Base-by-base conservation (phyloP, 2,888 invertebrate genomes). In the Eledone cirrhosa region DNA sequence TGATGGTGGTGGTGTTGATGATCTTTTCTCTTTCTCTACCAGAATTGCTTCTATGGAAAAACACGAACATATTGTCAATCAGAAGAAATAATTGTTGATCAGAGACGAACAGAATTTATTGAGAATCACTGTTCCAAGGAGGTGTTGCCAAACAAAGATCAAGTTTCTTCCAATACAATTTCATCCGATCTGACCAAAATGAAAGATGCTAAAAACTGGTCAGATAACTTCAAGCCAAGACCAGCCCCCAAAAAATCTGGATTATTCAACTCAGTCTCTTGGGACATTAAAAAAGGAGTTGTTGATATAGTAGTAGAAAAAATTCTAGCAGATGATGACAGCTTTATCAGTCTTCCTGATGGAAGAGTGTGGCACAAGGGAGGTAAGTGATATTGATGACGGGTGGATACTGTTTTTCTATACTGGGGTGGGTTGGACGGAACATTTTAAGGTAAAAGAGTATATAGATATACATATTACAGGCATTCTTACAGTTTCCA, bases 191-290 rank as follows among this genome's bases (percentile, higher is more conserved):
- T 76, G 27, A 63, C 48, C 22, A 31, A 59, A 4, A 33, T n/a
- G 7, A 48, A 77, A 19, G 77, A 29, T 72, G 80, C 74, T 29
- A 78, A 75, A 22, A 24, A 65, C 22, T 88, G 86, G 88, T 87
- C 84, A 14, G 81, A 80, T 79, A 84, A 82, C 22, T 90, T 90
- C 77, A 80, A 82, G 24, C 86, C 89, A 5, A 82, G 90, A 47
- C 93, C 93, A 33, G 89, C 92, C 72, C 90, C 92, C 16, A 96
- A 97, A 91, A 92, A 90, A 88, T 95, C 96, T 0, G 92, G 94
- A 84, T 98, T 98, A 90, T 98, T 98, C 89, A 96, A 97, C 1
- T 93, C 94, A 91, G 91, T 98, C 77, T 93, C 95, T 80, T 93
- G 92, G 88, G 91, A 89, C 80, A 89, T 95, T 16, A 92, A 94